Evolutionary conservation across 2,113 vertebrate genomes (phyloP).

Genomic region (Platanista minor): DNA sequence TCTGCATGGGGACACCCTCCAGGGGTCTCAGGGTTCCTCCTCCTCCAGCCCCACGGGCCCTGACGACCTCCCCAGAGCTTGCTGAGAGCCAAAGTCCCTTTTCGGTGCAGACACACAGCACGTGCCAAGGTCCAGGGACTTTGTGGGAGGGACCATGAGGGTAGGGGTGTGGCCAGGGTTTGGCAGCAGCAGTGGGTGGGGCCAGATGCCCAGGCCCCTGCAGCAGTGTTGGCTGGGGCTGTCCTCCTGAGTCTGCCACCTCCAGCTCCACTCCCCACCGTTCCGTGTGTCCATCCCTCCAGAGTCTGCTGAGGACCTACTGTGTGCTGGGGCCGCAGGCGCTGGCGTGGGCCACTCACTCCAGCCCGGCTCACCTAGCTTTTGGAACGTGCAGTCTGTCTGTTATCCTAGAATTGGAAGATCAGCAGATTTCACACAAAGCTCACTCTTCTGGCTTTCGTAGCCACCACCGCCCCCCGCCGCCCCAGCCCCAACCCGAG

Average conservation of each 20-base stretch:
- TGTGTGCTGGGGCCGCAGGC: fast-evolving
- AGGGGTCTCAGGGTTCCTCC: neutral
- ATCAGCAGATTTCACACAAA: neutral
- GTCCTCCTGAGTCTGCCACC: fast-evolving
- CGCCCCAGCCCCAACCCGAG: fast-evolving
- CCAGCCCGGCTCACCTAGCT: fast-evolving
- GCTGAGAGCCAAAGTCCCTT: neutral
- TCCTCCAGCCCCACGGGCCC: neutral
- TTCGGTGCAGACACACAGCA: neutral
- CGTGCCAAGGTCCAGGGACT: neutral
- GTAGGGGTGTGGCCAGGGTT: fast-evolving
- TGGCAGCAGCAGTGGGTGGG: too few species aligned
- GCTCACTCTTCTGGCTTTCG: neutral
- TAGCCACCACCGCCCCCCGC: fast-evolving
- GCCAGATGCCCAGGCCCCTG: fast-evolving
- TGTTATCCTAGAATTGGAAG: neutral
- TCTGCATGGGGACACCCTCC: fast-evolving
- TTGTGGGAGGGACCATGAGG: neutral
- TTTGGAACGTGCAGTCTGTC: neutral
- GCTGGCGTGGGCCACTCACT: fast-evolving
- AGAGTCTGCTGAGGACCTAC: neutral
- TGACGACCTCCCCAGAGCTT: fast-evolving
- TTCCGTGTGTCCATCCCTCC: fast-evolving
- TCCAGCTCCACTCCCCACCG: too few species aligned
- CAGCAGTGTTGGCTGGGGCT: fast-evolving